Evolutionary conservation across 2,888 invertebrate genomes (phyloP).

Genomic region (Eulithis testata): DNA sequence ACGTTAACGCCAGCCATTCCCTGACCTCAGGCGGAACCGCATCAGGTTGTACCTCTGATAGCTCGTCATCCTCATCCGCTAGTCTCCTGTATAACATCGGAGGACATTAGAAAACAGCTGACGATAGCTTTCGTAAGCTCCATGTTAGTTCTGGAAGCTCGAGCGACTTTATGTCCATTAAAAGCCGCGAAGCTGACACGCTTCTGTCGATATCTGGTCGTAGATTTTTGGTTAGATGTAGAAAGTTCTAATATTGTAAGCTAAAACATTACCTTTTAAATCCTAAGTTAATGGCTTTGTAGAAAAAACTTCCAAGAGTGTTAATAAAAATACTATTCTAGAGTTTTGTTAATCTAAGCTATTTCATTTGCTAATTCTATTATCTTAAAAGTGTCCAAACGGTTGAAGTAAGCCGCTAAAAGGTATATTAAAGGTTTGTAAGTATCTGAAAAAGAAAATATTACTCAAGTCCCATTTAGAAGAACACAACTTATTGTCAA

Average conservation of each 20-base stretch:
- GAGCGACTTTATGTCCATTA: constrained; percentile 42
- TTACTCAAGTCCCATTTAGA: constrained; percentile 40
- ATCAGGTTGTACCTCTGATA: constrained; percentile 98
- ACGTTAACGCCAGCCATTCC: constrained; percentile 98
- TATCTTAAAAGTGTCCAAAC: constrained; percentile 36
- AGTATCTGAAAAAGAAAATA: constrained; percentile 44
- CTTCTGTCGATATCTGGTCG: constrained; percentile 27
- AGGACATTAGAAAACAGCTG: constrained; percentile 12
- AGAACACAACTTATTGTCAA: constrained; percentile 33
- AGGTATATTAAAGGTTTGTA: constrained; percentile 36
- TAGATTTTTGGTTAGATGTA: neutral
- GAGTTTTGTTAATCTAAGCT: constrained; percentile 25
- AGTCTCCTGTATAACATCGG: constrained; percentile 85
- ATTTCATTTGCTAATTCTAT: constrained; percentile 40
- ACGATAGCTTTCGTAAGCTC: constrained; percentile 26
- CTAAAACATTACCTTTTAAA: constrained; percentile 28
- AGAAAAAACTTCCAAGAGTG: constrained; percentile 17
- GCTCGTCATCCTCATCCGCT: constrained; percentile 97
- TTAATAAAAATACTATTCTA: constrained; percentile 27
- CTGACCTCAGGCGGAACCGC: constrained; percentile 98
- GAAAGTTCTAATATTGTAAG: constrained; percentile 14
- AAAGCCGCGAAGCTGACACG: constrained; percentile 55
- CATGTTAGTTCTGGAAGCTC: constrained; percentile 27
- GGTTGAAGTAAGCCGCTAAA: constrained; percentile 39
- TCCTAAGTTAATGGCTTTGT: constrained; percentile 14